These are phyloP conservation scores for Basileuterus tristriatus DNA, from an alignment of 2,797 vertebrate species.

Conservation along the genomic window DNA sequence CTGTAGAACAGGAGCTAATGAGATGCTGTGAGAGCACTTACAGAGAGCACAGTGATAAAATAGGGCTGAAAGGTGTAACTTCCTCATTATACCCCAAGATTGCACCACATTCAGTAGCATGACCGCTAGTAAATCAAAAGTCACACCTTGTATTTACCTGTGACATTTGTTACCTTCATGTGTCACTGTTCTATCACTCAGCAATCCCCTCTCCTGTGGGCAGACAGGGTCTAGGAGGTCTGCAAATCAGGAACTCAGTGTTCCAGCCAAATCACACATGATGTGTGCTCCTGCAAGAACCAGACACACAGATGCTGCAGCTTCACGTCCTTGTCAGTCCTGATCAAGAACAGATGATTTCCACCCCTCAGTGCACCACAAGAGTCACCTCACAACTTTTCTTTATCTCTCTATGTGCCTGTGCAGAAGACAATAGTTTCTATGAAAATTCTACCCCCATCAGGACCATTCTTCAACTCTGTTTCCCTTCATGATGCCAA, in stretches of 20 bases:
- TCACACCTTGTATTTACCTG: neutral
- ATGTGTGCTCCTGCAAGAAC: neutral
- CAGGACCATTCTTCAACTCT: neutral
- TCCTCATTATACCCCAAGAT: neutral
- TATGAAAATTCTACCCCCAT: neutral
- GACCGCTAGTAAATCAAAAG: neutral
- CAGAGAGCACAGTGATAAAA: neutral
- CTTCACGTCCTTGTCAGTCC: neutral
- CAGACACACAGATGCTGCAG: neutral
- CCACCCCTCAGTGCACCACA: rapidly evolving
- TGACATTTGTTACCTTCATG: neutral
- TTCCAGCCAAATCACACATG: neutral
- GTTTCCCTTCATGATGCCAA: neutral
- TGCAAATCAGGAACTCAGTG: neutral
- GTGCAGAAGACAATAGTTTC: neutral
- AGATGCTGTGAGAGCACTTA: neutral
- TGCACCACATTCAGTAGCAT: neutral
- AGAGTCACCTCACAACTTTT: neutral
- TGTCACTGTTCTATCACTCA: neutral
- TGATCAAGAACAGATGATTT: neutral
- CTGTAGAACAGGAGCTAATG: neutral
- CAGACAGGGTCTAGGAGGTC: neutral
- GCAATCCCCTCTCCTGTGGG: neutral
- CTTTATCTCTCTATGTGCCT: neutral
- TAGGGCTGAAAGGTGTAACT: neutral